Base-by-base conservation (phyloP, 1,140 invertebrate species). In the Heliconius hewitsoni region DNA sequence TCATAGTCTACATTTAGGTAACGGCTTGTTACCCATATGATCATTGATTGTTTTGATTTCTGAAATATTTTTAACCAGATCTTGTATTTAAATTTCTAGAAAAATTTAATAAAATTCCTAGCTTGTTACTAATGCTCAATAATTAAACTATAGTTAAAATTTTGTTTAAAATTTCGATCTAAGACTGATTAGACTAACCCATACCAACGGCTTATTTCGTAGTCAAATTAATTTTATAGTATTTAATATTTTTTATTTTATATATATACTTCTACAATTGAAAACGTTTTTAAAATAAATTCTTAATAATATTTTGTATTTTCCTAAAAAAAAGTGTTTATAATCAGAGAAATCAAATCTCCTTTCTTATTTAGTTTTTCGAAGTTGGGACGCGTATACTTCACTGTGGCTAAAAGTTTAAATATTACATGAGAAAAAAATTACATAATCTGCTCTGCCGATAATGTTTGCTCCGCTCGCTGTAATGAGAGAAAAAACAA, bases 151-250 rank as follows among this genome's bases (percentile, higher is more conserved):
- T 80, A 80, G 76, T 74, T 81, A 73, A 73, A 37, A 19, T 77
- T 81, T 78, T 66, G 16, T 87, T 89, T 74, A 77, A 87, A 83
- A 81, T 85, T 86, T 90, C 89, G 82, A 91, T 88, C 85, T 87
- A 91, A 91, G 90, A 91, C 90, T 91, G 90, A 91, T 87, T 91
- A 91, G 89, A 89, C 83, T 91, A 86, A 91, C 84, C 85, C 83
- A 82, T 84, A 84, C 74, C 55, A 74, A 39, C 71, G 9, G 71
- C 18, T 72, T 30, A 42, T 72, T 72, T 66, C 52, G 27, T 66
- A 66, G 13, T 30, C 3, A 66, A 30, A 27, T 66, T 66, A 5
- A 9, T 30, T 66, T 30, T 30, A 30, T 66, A 27, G 27, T 72
- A 73, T 77, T 74, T 77, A 39, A 75, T 73, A 60, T 75, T 74